Base-by-base conservation (phyloP, 2,888 invertebrate species). In the Priapulus caudatus region DNA sequence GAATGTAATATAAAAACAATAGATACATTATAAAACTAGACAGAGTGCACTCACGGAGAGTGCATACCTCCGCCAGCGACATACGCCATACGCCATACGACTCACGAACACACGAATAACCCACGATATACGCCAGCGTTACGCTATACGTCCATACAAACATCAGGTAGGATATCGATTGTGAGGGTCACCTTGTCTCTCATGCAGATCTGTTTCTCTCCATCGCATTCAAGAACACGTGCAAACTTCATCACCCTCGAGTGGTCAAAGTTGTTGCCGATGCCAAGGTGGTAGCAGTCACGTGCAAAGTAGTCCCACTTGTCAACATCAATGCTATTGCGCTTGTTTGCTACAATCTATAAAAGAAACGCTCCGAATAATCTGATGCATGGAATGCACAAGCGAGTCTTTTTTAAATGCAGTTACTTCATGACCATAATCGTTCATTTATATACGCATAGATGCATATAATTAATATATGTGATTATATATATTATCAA, bases 301-400 rank as follows among this genome's bases (percentile, higher is more conserved):
- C 82, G 72, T 18, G 77, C 67, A 47, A 83, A 69, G 62, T 83
- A 82, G 61, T 83, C 82, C 75, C 78, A 79, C 63, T 81, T 80
- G 63, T 82, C 81, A 1, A 81, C 81, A 65, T 81, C 81, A 18
- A 81, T 70, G 4, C 77, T 77, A 56, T 75, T 78, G 24, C 70
- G 65, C 54, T 75, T 73, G 65, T 81, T 81, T 47, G 76, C 73
- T 0, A 81, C 75, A 56, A 82, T 77, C 75, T 78, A 59, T n/a
- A 50, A 59, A 43, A 45, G 33, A 48, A 56, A 54, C 46, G 52
- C 20, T 21, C 45, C 20, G n/a, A 33, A 4, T 20, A n/a, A 4
- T 15, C 4, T 16, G 23, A 53, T 4, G 10, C 4, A 16, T 21
- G 4, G 43, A 46, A n/a, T 20, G 20, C 20, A n/a, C 48, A 54